A percentile compares a stretch with the other conserved stretches of the same genome.
phyloP scores from a whole-genome alignment of 2,797 vertebrate species.

The Myotis myotis region DNA sequence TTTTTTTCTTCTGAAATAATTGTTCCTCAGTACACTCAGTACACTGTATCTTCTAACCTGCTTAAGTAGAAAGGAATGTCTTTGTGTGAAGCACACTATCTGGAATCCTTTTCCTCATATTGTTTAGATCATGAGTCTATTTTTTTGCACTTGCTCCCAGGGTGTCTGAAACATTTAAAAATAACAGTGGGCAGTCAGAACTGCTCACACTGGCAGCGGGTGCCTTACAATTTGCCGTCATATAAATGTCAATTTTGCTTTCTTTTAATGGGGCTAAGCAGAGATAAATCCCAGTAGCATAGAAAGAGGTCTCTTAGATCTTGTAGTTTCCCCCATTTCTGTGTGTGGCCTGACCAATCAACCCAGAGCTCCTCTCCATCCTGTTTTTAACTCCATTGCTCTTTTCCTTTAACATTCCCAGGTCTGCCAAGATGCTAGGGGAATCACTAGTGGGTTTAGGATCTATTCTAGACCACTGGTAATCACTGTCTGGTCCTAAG shows the following conservation, averaged over 20 bases:
- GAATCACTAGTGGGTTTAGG: background rate
- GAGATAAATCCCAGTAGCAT: constrained; percentile 34
- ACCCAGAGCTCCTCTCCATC: background rate
- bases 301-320: background rate
- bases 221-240: background rate
- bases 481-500: background rate
- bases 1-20: constrained; percentile 40
- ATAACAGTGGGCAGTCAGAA: constrained; percentile 28
- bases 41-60: constrained; percentile 26
- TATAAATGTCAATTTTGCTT: constrained; percentile 54
- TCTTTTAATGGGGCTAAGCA: constrained; percentile 43
- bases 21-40: background rate
- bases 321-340: constrained; percentile 36
- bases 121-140: constrained; percentile 51
- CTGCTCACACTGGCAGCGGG: background rate
- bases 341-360: background rate
- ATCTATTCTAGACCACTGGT: background rate
- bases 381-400: background rate
- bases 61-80: constrained; percentile 34
- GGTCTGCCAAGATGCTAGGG: background rate
- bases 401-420: background rate
- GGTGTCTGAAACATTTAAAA: constrained; percentile 60
- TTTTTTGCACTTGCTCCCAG: constrained; percentile 23
- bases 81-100: background rate
- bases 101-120: constrained; percentile 38